phyloP scores from a whole-genome alignment of 1,140 invertebrate species.

The Paramacrobiotus metropolitanus region DNA sequence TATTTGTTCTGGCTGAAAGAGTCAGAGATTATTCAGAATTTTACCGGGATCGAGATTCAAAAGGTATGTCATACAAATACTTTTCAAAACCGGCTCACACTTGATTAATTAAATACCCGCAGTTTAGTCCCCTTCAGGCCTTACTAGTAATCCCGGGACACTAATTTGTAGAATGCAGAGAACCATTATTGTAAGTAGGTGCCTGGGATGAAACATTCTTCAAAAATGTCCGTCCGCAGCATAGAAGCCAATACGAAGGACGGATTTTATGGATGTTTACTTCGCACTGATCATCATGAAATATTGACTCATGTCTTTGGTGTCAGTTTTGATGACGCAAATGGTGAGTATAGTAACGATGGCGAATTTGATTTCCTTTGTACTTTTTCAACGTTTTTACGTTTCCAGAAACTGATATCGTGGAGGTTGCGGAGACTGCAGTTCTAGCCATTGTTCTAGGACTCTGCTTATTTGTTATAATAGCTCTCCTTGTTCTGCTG shows the following conservation, averaged over 20 bases:
- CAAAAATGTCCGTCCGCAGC: background rate
- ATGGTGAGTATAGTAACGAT: background rate
- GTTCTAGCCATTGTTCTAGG: background rate
- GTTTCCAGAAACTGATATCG: background rate
- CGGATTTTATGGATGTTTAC: slow-evolving; percentile 1
- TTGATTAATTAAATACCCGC: too few relatives aligned
- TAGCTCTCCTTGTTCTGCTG: background rate
- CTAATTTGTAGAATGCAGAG: too few relatives aligned
- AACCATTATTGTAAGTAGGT: background rate
- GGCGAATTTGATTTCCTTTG: background rate
- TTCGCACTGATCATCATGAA: background rate
- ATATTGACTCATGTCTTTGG: background rate
- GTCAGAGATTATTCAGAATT: background rate
- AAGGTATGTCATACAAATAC: too few relatives aligned
- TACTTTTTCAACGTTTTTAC: background rate
- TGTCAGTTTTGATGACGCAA: slow-evolving; percentile 2
- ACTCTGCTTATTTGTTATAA: background rate
- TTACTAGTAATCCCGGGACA: too few relatives aligned
- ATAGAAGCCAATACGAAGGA: background rate
- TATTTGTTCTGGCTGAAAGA: background rate
- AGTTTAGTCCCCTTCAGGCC: too few relatives aligned
- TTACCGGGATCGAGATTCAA: background rate
- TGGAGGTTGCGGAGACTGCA: background rate
- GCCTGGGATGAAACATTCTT: background rate
- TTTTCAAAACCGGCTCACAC: too few relatives aligned